Percentiles rank a stretch among this genome's conserved stretches.
Evolutionary conservation across 2,888 invertebrate species (phyloP).

Genomic region (Patella pellucida): DNA sequence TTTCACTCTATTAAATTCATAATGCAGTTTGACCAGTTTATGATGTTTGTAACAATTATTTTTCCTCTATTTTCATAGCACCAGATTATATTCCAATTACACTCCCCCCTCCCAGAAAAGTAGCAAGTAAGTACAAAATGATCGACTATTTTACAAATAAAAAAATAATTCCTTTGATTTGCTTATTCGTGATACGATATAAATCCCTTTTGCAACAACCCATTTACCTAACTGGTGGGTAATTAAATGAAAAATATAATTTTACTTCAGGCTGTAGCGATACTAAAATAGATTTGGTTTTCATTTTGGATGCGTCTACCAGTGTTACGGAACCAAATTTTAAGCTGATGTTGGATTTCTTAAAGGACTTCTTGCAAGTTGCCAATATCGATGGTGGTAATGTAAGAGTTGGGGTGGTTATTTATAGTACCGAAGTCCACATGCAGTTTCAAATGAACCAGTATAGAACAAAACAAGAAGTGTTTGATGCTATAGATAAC

Average conservation of each 20-base stretch:
- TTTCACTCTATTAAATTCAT: too few relatives aligned
- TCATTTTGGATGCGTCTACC: slow-evolving; percentile 53
- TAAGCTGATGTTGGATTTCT: slow-evolving; percentile 40
- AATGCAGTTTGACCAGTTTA: too few relatives aligned
- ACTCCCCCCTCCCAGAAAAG: too few relatives aligned
- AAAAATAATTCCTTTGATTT: too few relatives aligned
- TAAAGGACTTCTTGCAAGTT: slow-evolving; percentile 36
- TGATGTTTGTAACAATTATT: too few relatives aligned
- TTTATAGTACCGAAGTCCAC: slow-evolving; percentile 47
- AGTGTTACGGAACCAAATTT: slow-evolving; percentile 49
- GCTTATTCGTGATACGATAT: too few relatives aligned
- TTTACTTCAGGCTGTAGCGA: slow-evolving; percentile 20
- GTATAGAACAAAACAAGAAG: slow-evolving; percentile 35
- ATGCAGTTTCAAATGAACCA: slow-evolving; percentile 58
- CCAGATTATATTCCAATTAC: too few relatives aligned
- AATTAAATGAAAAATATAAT: background rate
- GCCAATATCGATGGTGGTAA: slow-evolving; percentile 34
- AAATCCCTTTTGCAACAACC: too few relatives aligned
- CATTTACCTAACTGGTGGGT: background rate
- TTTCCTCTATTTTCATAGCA: too few relatives aligned
- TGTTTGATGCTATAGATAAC: slow-evolving; percentile 51
- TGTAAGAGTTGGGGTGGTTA: slow-evolving; percentile 35
- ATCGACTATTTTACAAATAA: too few relatives aligned
- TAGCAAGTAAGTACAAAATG: too few relatives aligned
- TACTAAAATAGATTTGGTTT: slow-evolving; percentile 43